Evolutionary conservation across 2,888 invertebrate species (phyloP), one percentile per base, ranked within the genome.

Genomic region (Eremobia ochroleuca): DNA sequence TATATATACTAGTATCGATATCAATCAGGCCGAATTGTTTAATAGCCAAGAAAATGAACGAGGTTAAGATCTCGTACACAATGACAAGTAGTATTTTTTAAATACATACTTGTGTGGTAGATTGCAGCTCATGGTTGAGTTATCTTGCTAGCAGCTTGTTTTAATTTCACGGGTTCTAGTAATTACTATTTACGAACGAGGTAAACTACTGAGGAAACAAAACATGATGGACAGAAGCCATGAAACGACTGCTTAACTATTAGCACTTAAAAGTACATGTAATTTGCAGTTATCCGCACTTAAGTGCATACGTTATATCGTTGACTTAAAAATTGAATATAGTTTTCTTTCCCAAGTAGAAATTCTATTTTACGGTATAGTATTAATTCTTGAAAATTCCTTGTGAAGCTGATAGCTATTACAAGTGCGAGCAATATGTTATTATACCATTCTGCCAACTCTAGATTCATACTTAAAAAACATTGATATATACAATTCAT

Each of bases 191-290:
- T 40, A 64, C 43, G 40, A 62, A 37, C 40, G 61, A 61, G 28
- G 43, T 64, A 61, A 70, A 66, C 25, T 25, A 21, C n/a, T 34
- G 28, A 76, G 18, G n/a, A 67, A 58, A 46, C 66, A 64, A 68
- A 6, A 34, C 21, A 21, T n/a, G 5, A 25, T 66, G 28, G 55
- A 21, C 49, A 52, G 28, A 65, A 52, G 31, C 2, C 52, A 72
- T 68, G 40, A 43, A 31, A 62, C n/a, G 0, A 28, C 13, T 18
- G 52, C 52, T 68, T 49, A 52, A 6, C 6, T 31, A 11, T 58
- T n/a, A 31, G 52, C n/a, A 66, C 43, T 78, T 83, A 37, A 66
- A 34, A 61, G n/a, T 31, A 58, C 18, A 78, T 46, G 37, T 66
- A 34, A 43, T 62, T 55, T 40, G 34, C 34, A 18, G 46, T 58